Conservation (phyloP, 2,797 vertebrate species). For the Remorina albescens region DNA sequence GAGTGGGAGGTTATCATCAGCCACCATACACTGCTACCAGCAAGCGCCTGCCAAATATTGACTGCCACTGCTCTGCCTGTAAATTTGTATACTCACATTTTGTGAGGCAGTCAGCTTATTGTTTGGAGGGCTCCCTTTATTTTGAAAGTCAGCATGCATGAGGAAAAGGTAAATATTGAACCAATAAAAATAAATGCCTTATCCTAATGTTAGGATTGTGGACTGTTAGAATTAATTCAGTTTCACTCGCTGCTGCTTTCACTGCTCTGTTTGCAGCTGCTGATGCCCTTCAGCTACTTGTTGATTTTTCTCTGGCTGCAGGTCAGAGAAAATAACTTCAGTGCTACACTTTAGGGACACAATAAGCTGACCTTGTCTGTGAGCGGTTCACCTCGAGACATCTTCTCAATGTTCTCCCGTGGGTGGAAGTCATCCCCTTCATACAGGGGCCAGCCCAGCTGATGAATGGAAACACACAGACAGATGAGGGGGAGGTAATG, state of each 20-base stretch:
- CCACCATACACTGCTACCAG: conserved; percentile 46
- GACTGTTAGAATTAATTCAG: conserved; percentile 16
- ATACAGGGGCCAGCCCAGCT: conserved; percentile 91
- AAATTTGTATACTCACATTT: conserved; percentile 33
- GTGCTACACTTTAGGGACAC: conserved; percentile 8
- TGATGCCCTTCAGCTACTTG: conserved; percentile 14
- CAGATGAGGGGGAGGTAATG: neutral
- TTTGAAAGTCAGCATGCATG: conserved; percentile 31
- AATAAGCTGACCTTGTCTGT: conserved; percentile 88
- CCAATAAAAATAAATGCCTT: conserved; percentile 35
- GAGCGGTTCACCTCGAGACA: conserved; percentile 88
- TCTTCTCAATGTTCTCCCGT: conserved; percentile 88
- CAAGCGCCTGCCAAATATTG: conserved; percentile 51
- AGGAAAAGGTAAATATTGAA: conserved; percentile 37
- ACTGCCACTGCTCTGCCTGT: conserved; percentile 34
- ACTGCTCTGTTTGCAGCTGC: conserved; percentile 24
- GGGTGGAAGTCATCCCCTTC: conserved; percentile 93
- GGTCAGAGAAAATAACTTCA: conserved; percentile 29
- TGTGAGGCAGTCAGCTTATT: conserved; percentile 52
- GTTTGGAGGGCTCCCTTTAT: conserved; percentile 44
- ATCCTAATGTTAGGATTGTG: conserved; percentile 17
- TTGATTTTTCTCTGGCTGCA: conserved; percentile 26
- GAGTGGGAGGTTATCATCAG: conserved; percentile 65
- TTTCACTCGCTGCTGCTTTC: conserved; percentile 10
- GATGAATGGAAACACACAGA: conserved; percentile 24